These are phyloP conservation scores for Heliconius hewitsoni DNA, from an alignment of 1,140 invertebrate species.

Conservation along the genomic window DNA sequence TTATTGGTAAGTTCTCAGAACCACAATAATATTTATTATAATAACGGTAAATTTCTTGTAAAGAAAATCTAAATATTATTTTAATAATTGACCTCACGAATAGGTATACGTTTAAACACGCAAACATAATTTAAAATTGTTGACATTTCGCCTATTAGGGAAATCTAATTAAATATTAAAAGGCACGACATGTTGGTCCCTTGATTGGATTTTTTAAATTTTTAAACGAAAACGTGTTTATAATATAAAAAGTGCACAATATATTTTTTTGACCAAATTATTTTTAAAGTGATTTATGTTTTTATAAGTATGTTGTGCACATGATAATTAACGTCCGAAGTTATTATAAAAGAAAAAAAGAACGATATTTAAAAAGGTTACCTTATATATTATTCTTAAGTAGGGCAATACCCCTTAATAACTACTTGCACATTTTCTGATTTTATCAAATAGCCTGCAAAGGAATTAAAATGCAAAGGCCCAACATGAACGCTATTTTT, in stretches of 20 bases:
- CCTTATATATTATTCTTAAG: background rate
- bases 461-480: background rate
- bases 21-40: background rate
- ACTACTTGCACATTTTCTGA: conserved; percentile 1
- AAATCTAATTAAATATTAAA: background rate
- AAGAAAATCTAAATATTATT: background rate
- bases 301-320: too few relatives aligned
- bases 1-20: background rate
- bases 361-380: background rate
- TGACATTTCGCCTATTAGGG: background rate
- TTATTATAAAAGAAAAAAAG: background rate
- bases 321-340: background rate
- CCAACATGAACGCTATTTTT: background rate
- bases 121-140: conserved; percentile 2
- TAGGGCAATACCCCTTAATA: background rate
- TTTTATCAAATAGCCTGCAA: background rate
- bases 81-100: conserved; percentile 7
- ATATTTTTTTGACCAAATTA: background rate
- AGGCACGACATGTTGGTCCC: background rate
- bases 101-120: background rate
- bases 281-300: background rate
- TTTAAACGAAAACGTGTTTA: too few relatives aligned
- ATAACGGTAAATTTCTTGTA: background rate
- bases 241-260: background rate
- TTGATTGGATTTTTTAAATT: too few relatives aligned